Percentiles rank a stretch among this genome's conserved stretches.
Evolutionary conservation across 2,113 vertebrate genomes (phyloP).

Genomic region (Pleuronectes platessa): DNA sequence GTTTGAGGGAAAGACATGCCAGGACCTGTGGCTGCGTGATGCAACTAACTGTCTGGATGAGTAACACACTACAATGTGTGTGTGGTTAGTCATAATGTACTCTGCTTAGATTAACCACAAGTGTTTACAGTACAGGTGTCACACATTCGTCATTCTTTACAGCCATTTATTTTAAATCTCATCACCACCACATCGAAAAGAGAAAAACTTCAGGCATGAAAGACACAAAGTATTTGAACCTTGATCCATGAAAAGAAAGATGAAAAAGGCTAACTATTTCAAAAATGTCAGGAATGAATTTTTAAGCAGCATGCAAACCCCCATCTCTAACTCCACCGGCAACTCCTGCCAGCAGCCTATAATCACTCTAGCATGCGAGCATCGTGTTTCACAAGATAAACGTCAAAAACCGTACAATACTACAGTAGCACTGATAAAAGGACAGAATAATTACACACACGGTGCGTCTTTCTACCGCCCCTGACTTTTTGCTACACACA

Average conservation of each 20-base stretch:
- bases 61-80: constrained; percentile 9
- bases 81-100: constrained; percentile 16
- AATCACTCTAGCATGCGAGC: constrained; percentile 27
- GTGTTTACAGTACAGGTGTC: background rate
- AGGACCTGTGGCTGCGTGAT: constrained; percentile 29
- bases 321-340: constrained; percentile 8
- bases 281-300: constrained; percentile 50
- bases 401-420: background rate
- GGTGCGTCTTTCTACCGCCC: background rate
- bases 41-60: constrained; percentile 9
- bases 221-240: background rate
- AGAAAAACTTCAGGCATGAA: background rate
- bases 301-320: background rate
- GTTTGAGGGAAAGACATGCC: background rate
- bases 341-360: constrained; percentile 14
- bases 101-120: background rate
- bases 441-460: constrained; percentile 23
- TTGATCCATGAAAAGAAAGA: background rate
- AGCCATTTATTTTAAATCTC: background rate
- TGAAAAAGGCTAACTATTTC: background rate
- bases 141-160: background rate
- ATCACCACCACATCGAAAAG: background rate
- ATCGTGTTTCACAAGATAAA: constrained; percentile 4
- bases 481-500: background rate
- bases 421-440: background rate